Conservation (phyloP, 2,113 vertebrate genomes). For the Balaenoptera acutorostrata region DNA sequence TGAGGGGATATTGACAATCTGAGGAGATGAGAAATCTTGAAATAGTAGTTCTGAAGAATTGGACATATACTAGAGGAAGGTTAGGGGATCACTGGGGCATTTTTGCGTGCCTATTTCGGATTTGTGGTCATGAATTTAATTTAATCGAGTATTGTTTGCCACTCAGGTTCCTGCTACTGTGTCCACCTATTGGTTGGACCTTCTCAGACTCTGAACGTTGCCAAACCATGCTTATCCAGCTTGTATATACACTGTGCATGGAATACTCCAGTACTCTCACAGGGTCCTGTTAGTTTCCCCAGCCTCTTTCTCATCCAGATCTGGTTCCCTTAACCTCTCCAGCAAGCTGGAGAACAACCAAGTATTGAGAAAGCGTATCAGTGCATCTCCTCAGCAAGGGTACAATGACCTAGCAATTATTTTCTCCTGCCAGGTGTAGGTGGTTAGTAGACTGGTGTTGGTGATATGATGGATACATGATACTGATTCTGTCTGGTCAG, state of each 20-base stretch:
- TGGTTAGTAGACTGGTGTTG: not conserved
- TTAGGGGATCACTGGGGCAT: not conserved
- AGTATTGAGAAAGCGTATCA: not conserved
- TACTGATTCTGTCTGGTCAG: not conserved
- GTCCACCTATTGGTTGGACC: not conserved
- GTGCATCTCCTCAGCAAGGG: not conserved
- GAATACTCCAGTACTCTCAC: not conserved
- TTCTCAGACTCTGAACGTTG: not conserved
- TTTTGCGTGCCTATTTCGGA: not conserved
- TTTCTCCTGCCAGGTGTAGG: not conserved
- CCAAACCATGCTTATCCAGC: not conserved
- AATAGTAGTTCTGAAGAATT: not conserved
- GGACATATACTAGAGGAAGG: not conserved
- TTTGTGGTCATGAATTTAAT: not conserved
- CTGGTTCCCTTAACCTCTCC: not conserved
- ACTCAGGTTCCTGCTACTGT: not conserved
- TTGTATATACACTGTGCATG: not conserved
- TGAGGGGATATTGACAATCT: not conserved
- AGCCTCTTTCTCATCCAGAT: not conserved
- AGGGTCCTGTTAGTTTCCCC: not conserved
- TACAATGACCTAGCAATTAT: not conserved
- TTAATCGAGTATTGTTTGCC: not conserved
- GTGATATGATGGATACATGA: not conserved
- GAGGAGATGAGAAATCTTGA: not conserved
- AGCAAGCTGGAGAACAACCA: not conserved